phyloP scores from a whole-genome alignment of 2,888 invertebrate genomes.

The Melipona bicolor region DNA sequence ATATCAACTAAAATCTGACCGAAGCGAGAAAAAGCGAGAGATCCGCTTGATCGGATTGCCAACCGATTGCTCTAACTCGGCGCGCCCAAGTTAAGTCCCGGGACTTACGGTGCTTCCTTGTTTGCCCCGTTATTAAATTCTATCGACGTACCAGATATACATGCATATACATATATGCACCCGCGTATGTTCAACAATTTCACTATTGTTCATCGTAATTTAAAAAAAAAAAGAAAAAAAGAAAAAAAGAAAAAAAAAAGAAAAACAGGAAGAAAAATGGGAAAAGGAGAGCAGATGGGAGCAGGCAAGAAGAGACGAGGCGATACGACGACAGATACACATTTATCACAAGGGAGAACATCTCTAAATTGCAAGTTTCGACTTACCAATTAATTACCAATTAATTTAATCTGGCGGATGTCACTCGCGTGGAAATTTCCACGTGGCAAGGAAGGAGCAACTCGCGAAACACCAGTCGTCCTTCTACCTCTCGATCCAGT shows the following conservation, averaged over 20 bases:
- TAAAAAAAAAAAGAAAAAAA: too few relatives aligned
- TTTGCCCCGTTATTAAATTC: neutral
- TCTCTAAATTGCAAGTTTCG: too few relatives aligned
- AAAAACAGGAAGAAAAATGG: too few relatives aligned
- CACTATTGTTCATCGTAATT: too few relatives aligned
- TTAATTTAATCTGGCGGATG: neutral
- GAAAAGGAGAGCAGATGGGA: too few relatives aligned
- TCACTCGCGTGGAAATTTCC: neutral
- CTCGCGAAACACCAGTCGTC: constrained; percentile 1
- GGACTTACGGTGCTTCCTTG: constrained; percentile 15
- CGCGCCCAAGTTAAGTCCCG: neutral
- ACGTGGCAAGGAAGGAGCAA: neutral
- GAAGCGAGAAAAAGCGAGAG: neutral
- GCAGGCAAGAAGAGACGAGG: too few relatives aligned
- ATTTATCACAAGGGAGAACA: too few relatives aligned
- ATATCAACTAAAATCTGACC: neutral
- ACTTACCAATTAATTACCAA: neutral
- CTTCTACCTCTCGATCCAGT: constrained; percentile 15
- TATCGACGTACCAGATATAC: neutral
- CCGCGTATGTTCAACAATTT: too few relatives aligned
- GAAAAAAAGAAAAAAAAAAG: too few relatives aligned
- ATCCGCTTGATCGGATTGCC: neutral
- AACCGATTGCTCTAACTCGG: neutral
- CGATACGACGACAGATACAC: too few relatives aligned
- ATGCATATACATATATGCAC: neutral